phyloP scores from a whole-genome alignment of 92 coral and sea anemone species.

The Porites divaricata region DNA sequence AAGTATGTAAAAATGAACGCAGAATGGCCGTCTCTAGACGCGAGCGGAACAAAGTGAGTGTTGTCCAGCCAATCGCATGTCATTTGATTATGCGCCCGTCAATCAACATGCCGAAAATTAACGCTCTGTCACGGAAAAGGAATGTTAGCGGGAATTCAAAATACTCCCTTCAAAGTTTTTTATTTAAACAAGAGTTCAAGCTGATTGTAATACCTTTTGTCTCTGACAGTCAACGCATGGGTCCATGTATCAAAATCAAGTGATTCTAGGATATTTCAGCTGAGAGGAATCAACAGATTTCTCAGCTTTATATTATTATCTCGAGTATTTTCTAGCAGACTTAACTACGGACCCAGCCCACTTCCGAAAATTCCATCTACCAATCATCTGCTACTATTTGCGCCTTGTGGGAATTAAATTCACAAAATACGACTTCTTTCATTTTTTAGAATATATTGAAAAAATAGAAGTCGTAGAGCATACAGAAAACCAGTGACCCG shows the following conservation, averaged over 20 bases:
- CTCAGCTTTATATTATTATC: background rate
- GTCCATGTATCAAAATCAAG: conserved; percentile 5
- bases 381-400: conserved; percentile 5
- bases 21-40: conserved; percentile 40
- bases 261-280: background rate
- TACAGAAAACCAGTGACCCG: too few relatives aligned
- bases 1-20: conserved; percentile 34
- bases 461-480: too few relatives aligned
- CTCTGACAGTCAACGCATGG: conserved; percentile 8
- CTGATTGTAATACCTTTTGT: conserved; percentile 30
- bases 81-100: conserved; percentile 64
- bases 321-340: conserved; percentile 10
- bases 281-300: conserved; percentile 23
- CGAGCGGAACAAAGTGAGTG: conserved; percentile 40
- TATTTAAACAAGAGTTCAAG: conserved; percentile 20
- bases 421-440: background rate
- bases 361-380: conserved; percentile 36
- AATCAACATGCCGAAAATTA: conserved; percentile 73
- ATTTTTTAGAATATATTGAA: too few relatives aligned
- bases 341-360: conserved; percentile 37
- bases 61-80: conserved; percentile 75
- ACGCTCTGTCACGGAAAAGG: conserved; percentile 71
- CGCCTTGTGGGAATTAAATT: conserved; percentile 41
- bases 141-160: conserved; percentile 63
- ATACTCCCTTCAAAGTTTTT: conserved; percentile 18